Evolutionary conservation across 2,113 vertebrate genomes (phyloP).

Genomic region (Labeo rohita): DNA sequence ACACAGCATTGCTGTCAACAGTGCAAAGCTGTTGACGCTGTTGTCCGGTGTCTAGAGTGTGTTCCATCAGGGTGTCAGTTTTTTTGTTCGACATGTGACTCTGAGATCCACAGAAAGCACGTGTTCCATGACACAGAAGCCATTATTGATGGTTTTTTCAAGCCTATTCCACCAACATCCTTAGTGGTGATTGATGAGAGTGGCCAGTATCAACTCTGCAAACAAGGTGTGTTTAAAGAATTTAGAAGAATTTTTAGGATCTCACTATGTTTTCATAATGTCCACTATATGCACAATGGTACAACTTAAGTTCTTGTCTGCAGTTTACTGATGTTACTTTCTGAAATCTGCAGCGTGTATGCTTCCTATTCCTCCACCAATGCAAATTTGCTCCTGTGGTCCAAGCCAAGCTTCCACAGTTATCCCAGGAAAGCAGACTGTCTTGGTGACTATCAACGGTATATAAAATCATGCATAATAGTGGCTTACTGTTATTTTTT

Average conservation of each 20-base stretch:
- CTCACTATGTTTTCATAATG: background rate
- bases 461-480: background rate
- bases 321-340: background rate
- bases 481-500: background rate
- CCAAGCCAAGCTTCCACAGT: background rate
- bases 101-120: background rate
- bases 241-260: background rate
- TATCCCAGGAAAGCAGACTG: background rate
- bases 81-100: background rate
- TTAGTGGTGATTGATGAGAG: background rate
- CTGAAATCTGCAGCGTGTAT: background rate
- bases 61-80: background rate
- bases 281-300: background rate
- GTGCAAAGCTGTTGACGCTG: background rate
- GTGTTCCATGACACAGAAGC: background rate
- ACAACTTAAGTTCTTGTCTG: background rate
- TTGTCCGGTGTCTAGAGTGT: conserved; percentile 2
- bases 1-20: background rate
- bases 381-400: background rate
- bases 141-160: background rate
- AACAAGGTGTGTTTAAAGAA: background rate
- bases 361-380: background rate
- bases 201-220: background rate
- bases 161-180: background rate
- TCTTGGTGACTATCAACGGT: conserved; percentile 3